Evolutionary conservation across 2,797 vertebrate species (phyloP).

Genomic region (Petrocephalus sullivani): DNA sequence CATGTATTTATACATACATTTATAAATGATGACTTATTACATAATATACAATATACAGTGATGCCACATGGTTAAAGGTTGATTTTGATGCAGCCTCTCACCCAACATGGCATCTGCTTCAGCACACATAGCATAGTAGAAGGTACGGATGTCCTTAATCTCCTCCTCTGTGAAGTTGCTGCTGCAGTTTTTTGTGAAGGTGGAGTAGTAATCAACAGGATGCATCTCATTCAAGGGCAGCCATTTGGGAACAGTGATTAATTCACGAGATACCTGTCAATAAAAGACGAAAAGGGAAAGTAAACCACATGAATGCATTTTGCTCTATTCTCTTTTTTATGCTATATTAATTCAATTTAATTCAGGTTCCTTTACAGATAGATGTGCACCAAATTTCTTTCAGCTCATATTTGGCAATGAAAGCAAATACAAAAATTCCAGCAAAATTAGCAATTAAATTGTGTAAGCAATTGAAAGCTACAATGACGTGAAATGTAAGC

Average conservation of each 20-base stretch:
- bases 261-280: slow-evolving; percentile 68
- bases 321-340: neutral
- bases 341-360: neutral
- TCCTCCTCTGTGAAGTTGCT: slow-evolving; percentile 75
- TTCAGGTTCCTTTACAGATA: neutral
- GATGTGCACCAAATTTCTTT: neutral
- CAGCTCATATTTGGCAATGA: neutral
- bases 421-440: neutral
- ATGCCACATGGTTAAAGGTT: neutral
- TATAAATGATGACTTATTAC: neutral
- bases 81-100: slow-evolving; percentile 38
- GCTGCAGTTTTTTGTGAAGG: slow-evolving; percentile 91
- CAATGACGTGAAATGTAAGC: neutral
- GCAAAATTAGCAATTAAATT: neutral
- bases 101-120: slow-evolving; percentile 92
- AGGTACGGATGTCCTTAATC: slow-evolving; percentile 76
- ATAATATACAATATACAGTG: neutral
- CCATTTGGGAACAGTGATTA: slow-evolving; percentile 83
- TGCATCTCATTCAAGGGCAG: slow-evolving; percentile 76
- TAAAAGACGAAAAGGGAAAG: neutral
- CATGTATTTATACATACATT: neutral
- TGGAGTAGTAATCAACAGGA: slow-evolving; percentile 86
- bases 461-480: neutral
- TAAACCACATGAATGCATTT: neutral
- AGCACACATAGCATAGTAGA: slow-evolving; percentile 96